Percentiles rank a stretch among this genome's conserved stretches.
Conservation (phyloP, 2,113 vertebrate genomes). For the Phalacrocorax brasilianus region DNA sequence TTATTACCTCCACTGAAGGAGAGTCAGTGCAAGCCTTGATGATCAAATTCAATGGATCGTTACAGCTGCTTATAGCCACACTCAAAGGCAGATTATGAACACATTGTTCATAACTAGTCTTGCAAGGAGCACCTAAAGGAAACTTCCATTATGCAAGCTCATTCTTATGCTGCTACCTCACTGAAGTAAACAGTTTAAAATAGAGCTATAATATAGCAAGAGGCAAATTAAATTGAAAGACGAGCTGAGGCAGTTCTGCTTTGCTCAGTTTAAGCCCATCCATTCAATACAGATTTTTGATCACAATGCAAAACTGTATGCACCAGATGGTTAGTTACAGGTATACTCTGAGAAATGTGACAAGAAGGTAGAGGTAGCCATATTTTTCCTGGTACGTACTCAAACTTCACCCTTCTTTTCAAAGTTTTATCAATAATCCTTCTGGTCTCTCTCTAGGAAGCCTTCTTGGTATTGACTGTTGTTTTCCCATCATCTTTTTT, state of each 20-base stretch:
- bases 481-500: neutral
- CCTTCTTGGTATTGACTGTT: neutral
- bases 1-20: neutral
- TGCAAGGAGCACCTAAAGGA: conserved; percentile 34
- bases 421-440: neutral
- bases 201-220: neutral
- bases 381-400: neutral
- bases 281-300: neutral
- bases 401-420: neutral
- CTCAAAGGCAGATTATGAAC: conserved; percentile 1
- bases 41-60: neutral
- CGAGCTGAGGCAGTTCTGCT: neutral
- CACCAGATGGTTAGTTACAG: neutral
- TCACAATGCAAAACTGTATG: neutral
- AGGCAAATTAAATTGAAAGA: neutral
- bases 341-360: neutral
- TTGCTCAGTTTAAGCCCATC: neutral
- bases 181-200: neutral
- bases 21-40: neutral
- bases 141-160: conserved; percentile 9
- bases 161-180: neutral
- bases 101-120: neutral
- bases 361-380: neutral
- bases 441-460: neutral
- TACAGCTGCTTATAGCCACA: neutral